Percentiles rank a stretch among this genome's conserved stretches.
Evolutionary conservation across 1,140 invertebrate species (phyloP).

Genomic region (Heliconius melpomene): DNA sequence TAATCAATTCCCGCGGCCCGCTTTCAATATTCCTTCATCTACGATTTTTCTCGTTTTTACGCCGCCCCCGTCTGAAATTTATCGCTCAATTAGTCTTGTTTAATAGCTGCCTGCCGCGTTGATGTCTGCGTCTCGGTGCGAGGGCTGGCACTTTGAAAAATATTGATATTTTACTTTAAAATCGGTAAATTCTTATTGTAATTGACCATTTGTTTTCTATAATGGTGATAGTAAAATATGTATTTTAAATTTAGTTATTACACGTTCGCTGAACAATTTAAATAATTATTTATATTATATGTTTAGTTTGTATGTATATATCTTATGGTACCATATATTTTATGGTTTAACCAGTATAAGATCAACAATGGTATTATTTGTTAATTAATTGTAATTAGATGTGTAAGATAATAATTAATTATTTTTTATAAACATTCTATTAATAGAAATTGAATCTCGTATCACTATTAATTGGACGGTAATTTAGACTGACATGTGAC

Average conservation of each 20-base stretch:
- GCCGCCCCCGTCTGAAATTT: constrained; percentile 76
- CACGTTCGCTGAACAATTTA: too few species aligned
- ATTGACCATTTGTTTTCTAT: not conserved
- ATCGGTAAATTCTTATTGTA: not conserved
- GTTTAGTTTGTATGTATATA: too few species aligned
- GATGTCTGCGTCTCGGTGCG: constrained; percentile 75
- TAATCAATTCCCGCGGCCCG: constrained; percentile 74
- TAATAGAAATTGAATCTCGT: not conserved
- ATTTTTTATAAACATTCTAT: not conserved
- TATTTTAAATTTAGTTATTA: too few species aligned
- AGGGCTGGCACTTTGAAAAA: constrained; percentile 56
- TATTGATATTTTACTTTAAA: constrained; percentile 16
- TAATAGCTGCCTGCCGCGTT: constrained; percentile 79
- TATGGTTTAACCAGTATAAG: not conserved
- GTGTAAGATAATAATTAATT: not conserved
- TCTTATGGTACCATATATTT: too few species aligned
- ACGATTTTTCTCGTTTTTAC: constrained; percentile 80
- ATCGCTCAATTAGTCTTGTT: constrained; percentile 82
- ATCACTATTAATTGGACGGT: not conserved
- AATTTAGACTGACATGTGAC: not conserved
- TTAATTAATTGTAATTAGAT: not conserved
- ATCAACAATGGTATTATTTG: not conserved
- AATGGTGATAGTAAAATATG: not conserved
- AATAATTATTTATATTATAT: too few species aligned
- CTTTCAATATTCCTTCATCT: constrained; percentile 81